Evolutionary conservation across 2,797 vertebrate genomes (phyloP).

Genomic region (Argentina silus): DNA sequence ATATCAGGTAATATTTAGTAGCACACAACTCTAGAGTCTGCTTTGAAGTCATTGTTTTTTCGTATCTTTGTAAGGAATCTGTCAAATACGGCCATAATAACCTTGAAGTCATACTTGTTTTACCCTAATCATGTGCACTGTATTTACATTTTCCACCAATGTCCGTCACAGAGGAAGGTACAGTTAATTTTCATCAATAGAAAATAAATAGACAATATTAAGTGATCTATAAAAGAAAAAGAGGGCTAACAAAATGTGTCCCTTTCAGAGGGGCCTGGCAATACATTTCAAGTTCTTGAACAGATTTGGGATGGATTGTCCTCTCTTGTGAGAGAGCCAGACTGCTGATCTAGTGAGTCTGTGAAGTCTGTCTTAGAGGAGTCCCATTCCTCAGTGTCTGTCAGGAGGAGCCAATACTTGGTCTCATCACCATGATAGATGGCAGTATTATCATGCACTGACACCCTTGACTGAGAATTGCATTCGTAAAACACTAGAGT

Average conservation of each 20-base stretch:
- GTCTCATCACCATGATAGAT: slow-evolving; percentile 81
- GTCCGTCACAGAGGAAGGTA: not conserved
- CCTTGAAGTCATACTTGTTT: too few species aligned
- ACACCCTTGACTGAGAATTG: slow-evolving; percentile 70
- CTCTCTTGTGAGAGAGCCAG: slow-evolving; percentile 62
- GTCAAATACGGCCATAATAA: too few species aligned
- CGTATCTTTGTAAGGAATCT: too few species aligned
- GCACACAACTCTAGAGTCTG: not conserved
- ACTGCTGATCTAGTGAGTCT: slow-evolving; percentile 77
- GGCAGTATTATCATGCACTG: slow-evolving; percentile 79
- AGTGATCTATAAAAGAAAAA: not conserved
- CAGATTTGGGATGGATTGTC: slow-evolving; percentile 46
- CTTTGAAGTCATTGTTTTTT: too few species aligned
- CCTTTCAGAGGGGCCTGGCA: slow-evolving; percentile 12
- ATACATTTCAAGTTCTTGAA: slow-evolving; percentile 4
- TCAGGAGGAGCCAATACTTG: slow-evolving; percentile 79
- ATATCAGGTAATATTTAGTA: not conserved
- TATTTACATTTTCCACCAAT: not conserved
- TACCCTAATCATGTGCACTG: not conserved
- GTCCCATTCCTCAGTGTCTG: slow-evolving; percentile 79
- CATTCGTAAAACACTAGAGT: slow-evolving; percentile 75
- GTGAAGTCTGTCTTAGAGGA: slow-evolving; percentile 73
- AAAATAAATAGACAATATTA: not conserved
- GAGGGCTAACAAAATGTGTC: slow-evolving; percentile 23
- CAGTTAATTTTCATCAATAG: not conserved